These are phyloP conservation scores for Odontophorus gujanensis DNA, from an alignment of 2,113 vertebrate species.

Conservation along the genomic window DNA sequence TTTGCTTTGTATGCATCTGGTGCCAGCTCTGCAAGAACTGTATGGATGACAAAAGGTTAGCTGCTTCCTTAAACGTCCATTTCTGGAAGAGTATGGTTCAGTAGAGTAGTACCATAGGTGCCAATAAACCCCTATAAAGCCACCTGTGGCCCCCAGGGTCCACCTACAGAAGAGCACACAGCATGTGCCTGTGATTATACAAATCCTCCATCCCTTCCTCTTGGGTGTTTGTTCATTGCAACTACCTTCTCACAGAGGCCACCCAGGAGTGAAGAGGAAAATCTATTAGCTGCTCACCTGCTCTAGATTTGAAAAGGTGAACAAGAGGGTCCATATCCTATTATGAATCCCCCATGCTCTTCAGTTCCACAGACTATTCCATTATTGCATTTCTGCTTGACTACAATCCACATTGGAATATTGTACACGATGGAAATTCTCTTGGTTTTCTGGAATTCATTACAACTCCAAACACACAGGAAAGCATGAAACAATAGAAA, in stretches of 20 bases:
- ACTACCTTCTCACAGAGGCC: not conserved
- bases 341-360: not conserved
- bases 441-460: conserved; percentile 76
- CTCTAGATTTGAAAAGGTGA: conserved; percentile 44
- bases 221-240: fast-evolving
- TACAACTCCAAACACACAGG: conserved; percentile 53
- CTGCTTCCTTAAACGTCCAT: not conserved
- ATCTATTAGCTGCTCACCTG: conserved; percentile 30
- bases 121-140: not conserved
- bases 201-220: not conserved
- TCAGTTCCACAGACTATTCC: not conserved
- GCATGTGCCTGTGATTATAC: not conserved
- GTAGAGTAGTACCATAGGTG: not conserved
- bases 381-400: conserved; percentile 48
- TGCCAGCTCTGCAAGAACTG: not conserved
- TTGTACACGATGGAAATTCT: not conserved
- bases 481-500: conserved; percentile 62
- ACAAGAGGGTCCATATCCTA: not conserved
- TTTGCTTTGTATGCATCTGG: not conserved
- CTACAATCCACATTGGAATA: conserved; percentile 30
- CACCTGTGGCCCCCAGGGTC: not conserved
- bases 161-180: fast-evolving
- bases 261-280: conserved; percentile 17
- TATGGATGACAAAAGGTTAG: not conserved
- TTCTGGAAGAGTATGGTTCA: not conserved